Evolutionary conservation across 1,140 invertebrate genomes (phyloP), one percentile per base, ranked within the genome.

Genomic region (Anoplophora glabripennis): DNA sequence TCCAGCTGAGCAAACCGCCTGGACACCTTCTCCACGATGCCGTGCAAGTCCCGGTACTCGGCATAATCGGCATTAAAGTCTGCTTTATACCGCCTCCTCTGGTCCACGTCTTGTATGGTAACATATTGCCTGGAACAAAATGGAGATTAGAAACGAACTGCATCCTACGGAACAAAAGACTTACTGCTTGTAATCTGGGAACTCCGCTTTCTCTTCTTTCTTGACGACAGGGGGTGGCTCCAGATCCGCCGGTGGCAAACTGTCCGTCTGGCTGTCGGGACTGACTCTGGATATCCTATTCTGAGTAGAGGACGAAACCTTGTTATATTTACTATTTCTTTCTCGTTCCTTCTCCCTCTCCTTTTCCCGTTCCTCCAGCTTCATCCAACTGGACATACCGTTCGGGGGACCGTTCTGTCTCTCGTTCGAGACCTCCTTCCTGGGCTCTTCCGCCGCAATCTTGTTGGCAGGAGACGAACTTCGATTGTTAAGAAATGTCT

Each of bases 21-120:
- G 12, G 89, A 84, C 11, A 93, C 89, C 65, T 83, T 82, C 59
- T 89, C 87, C 7, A 95, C 86, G 59, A 86, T 80, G 44, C 80
- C 76, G 78, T 94, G 87, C 59, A 95, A 77, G 65, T 81, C 75
- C 66, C 84, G 77, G 77, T 96, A 96, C 77, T 94, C 92, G 48
- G 82, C 83, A 76, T 94, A 95, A 70, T 94, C 84, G 55, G 81
- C 80, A 72, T 89, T 88, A 74, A 96, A 96, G 74, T 94, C 92
- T 61, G 86, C 83, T 78, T 94, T 95, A 78, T 96, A 96, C 66
- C 83, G 82, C 59, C 84, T 81, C 66, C 91, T 83, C 78, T 93
- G 90, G 65, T 90, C 87, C 57, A 78, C 72, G 71, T 79, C 84
- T 61, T 76, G 84, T 69, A 96, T 94, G 63, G 82, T 83, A 59